Evolutionary conservation across 2,888 invertebrate species (phyloP), one percentile per base, ranked within the genome.

Genomic region (Hoplodrina blanda): DNA sequence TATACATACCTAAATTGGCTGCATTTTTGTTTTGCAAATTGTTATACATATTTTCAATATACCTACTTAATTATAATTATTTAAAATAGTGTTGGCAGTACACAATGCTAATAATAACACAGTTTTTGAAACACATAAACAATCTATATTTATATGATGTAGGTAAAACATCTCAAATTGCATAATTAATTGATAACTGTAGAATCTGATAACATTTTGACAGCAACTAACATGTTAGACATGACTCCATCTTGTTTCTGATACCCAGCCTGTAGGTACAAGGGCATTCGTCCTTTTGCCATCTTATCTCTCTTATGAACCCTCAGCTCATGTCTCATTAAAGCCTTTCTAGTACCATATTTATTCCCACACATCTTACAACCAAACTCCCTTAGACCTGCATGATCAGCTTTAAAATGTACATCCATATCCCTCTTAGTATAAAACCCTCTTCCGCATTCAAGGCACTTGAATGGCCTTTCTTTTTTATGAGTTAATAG

Each of bases 231-330:
- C 44, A 56, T 37, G 25, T 44, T 63, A 37, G 56, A 57, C 52
- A 57, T 57, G 6, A 50, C 54, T 63, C 71, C 67, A 68, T 41
- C 54, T 53, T 62, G 65, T 19, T 85, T 87, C 54, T 80, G 87
- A 72, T 89, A 90, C 66, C 90, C 91, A 57, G 83, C 88, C 80
- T 90, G 92, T 65, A 94, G 85, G 84, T 95, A 94, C 62, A 93
- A 79, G 17, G 95, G 94, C 85, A 90, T 88, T 44, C 94, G 83
- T 0, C 93, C 93, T 76, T 90, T 91, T 1, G 89, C 85, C 89
- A 93, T 88, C 79, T 93, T 93, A 64, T 91, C 87, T 73, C 93
- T 89, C 60, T 93, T 93, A 63, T 94, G 94, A 4, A 93, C 91
- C 61, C 89, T 85, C 44, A 93, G 68, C 75, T 93, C 91, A 83